These are phyloP conservation scores for Esox lucius DNA, from an alignment of 2,797 vertebrate species.

Conservation along the genomic window DNA sequence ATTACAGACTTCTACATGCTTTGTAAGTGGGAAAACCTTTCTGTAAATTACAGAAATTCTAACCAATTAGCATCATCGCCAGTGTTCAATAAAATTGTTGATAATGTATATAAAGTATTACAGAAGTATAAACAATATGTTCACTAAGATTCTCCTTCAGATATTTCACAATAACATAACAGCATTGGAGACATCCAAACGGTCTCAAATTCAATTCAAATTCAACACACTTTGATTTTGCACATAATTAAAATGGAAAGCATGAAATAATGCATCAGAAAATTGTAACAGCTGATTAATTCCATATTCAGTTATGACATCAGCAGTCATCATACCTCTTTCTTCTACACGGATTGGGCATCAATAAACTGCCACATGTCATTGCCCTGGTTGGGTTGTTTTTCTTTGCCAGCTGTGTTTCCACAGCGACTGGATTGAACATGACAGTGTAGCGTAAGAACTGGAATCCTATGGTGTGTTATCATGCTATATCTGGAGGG, in stretches of 20 bases:
- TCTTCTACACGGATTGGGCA: conserved; percentile 22
- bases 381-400: conserved; percentile 11
- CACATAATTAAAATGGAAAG: not conserved
- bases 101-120: not conserved
- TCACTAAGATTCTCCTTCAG: not conserved
- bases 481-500: conserved; percentile 12
- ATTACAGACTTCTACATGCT: too few relatives aligned
- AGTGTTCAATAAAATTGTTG: conserved; percentile 5
- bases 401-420: conserved; percentile 21
- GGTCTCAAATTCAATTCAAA: not conserved
- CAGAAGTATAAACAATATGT: not conserved
- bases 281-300: conserved; percentile 19
- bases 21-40: too few relatives aligned
- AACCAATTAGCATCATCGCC: not conserved
- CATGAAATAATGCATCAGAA: conserved; percentile 26
- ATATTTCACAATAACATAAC: not conserved
- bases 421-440: conserved; percentile 33
- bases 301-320: conserved; percentile 19
- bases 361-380: conserved; percentile 22
- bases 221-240: conserved; percentile 14
- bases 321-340: conserved; percentile 16
- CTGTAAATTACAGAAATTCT: not conserved
- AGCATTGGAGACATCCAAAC: not conserved
- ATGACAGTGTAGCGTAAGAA: conserved; percentile 30
- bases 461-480: conserved; percentile 20